Conservation (phyloP, 2,113 vertebrate genomes). For the Promerops cafer region DNA sequence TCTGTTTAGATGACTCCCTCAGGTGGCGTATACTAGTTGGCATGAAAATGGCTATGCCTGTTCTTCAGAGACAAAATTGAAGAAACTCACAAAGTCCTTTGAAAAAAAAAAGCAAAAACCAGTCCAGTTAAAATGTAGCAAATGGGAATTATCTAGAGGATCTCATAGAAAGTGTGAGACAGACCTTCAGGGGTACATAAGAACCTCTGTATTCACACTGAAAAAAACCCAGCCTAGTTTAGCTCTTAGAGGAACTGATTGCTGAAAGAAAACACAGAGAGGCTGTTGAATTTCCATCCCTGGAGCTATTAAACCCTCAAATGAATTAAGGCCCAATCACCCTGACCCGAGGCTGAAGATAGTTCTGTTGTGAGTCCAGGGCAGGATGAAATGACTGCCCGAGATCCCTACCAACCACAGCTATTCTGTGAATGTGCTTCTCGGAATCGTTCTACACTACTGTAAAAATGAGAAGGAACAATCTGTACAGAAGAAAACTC, state of each 20-base stretch:
- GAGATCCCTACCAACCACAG: neutral
- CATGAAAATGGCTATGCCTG: neutral
- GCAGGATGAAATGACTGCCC: neutral
- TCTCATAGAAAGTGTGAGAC: neutral
- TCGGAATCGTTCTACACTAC: neutral
- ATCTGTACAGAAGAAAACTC: neutral
- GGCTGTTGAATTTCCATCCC: neutral
- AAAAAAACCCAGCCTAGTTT: neutral
- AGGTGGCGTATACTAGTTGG: neutral
- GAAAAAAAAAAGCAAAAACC: neutral
- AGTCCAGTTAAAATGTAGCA: neutral
- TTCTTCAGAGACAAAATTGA: neutral
- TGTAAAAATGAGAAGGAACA: neutral
- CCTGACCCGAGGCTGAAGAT: neutral
- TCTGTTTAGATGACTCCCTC: neutral
- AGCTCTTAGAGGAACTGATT: neutral
- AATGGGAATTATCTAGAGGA: neutral
- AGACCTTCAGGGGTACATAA: neutral
- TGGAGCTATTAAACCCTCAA: neutral
- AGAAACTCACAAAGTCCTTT: neutral
- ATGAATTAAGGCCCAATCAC: neutral
- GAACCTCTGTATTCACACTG: neutral
- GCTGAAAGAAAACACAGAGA: neutral
- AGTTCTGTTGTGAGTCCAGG: neutral
- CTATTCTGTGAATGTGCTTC: neutral